These are phyloP conservation scores for Parazoanthus darwini DNA, from an alignment of 92 coral and sea anemone genomes.

Conservation along the genomic window DNA sequence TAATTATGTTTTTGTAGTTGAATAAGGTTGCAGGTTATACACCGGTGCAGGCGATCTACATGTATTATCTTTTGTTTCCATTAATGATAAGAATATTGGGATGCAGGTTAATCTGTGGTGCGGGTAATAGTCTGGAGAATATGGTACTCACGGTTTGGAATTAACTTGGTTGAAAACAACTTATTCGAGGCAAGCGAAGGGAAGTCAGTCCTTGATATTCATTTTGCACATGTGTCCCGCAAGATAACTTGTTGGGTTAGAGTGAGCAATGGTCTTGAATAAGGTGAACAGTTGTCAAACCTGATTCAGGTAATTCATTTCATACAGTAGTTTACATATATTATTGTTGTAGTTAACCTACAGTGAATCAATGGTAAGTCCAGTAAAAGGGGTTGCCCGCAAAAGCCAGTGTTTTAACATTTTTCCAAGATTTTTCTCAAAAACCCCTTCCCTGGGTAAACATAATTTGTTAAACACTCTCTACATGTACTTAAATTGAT, in stretches of 20 bases:
- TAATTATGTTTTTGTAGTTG: no score
- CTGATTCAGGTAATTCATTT: constrained; percentile 33
- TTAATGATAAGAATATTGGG: no score
- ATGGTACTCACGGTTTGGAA: neutral
- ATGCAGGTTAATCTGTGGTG: no score
- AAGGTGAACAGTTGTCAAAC: constrained; percentile 36
- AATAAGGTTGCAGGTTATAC: no score
- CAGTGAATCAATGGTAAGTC: no score
- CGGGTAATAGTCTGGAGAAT: no score
- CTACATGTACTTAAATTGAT: neutral
- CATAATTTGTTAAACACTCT: neutral
- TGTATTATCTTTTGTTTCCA: no score
- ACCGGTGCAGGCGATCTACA: no score
- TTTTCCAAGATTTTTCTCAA: neutral
- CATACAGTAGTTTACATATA: no score
- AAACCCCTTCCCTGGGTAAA: neutral
- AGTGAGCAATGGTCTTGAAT: constrained; percentile 41
- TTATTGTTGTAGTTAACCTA: no score
- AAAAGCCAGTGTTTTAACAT: neutral
- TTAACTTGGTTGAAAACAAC: constrained; percentile 42
- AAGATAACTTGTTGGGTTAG: constrained; percentile 49
- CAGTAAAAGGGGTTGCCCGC: no score
- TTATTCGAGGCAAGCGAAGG: constrained; percentile 49
- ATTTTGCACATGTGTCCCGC: constrained; percentile 47
- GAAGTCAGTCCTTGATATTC: constrained; percentile 40